These are phyloP conservation scores for Sialia sialis DNA, from an alignment of 2,113 vertebrate genomes.

Conservation along the genomic window DNA sequence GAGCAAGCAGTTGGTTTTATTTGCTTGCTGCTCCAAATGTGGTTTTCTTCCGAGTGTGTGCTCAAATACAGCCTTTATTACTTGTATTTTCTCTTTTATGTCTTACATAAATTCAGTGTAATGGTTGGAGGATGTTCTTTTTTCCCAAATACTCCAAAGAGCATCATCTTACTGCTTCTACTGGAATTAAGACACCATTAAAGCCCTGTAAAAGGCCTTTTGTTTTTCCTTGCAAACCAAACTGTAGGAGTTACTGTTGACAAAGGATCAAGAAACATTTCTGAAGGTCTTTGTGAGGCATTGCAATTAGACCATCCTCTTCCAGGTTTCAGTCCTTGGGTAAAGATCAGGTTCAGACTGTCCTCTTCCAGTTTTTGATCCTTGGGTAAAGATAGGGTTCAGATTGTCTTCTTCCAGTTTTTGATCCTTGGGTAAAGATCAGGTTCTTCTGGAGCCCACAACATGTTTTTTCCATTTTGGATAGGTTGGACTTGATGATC, in stretches of 20 bases:
- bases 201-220: neutral
- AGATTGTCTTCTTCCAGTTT: neutral
- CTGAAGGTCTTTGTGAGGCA: neutral
- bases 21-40: neutral
- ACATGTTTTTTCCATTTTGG: neutral
- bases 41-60: neutral
- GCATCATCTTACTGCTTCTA: neutral
- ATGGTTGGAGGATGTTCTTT: neutral
- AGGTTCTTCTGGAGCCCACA: neutral
- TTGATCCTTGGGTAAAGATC: neutral
- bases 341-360: neutral
- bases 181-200: neutral
- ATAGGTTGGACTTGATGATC: neutral
- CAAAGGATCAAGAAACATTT: neutral
- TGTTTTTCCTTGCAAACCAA: neutral
- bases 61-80: neutral
- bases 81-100: slow-evolving; percentile 39
- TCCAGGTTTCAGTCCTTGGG: neutral
- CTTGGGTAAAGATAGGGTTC: too few relatives aligned
- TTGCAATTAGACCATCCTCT: neutral
- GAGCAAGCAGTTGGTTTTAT: neutral
- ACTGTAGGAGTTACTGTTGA: neutral
- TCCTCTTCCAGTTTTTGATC: neutral
- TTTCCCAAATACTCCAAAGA: neutral
- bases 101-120: neutral